Base-by-base conservation (phyloP, 2,888 invertebrate species). In the Drosophila helvetica region DNA sequence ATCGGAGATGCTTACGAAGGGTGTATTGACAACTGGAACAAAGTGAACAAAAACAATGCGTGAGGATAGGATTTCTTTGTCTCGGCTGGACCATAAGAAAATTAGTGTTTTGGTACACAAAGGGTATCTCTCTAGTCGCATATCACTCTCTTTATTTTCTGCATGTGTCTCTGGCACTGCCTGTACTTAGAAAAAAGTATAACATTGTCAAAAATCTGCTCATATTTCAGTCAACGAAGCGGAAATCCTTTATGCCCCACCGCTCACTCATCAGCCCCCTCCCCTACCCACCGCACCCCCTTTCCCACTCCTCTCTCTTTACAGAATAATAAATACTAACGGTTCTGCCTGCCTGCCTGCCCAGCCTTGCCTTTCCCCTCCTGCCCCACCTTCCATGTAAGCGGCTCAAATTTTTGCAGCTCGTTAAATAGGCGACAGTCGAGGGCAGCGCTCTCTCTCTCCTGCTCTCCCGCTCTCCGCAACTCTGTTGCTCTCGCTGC, bases 161-260 rank as follows among this genome's bases (percentile, higher is more conserved):
- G 19, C 38, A 47, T 25, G n/a, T 17, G 22, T 25, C 15, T 18
- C 42, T 47, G 47, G 2, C 33, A 12, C 6, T 55, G n/a, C 18
- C 15, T 67, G 58, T 54, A 30, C 45, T 56, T 46, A 18, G 30
- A 58, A 53, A 54, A 58, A 17, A 53, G 58, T 47, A 62, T 64
- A 73, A 68, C 63, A 78, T 62, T 78, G 77, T 73, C 79, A 67
- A 65, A 77, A 85, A 79, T 79, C 76, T 79, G 75, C 89, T 85
- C 89, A 85, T 85, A 85, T 89, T 85, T 87, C 89, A 89, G 73
- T 79, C 85, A 89, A 65, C 85, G 75, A 87, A 85, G 88, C 89
- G 85, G 89, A 85, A 85, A 85, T 85, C 89, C 85, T 85, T 88
- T 78, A 66, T 72, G 51, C 80, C 65, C 47, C 60, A 30, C 55